Evolutionary conservation across 2,113 vertebrate species (phyloP).

Genomic region (Lota lota): DNA sequence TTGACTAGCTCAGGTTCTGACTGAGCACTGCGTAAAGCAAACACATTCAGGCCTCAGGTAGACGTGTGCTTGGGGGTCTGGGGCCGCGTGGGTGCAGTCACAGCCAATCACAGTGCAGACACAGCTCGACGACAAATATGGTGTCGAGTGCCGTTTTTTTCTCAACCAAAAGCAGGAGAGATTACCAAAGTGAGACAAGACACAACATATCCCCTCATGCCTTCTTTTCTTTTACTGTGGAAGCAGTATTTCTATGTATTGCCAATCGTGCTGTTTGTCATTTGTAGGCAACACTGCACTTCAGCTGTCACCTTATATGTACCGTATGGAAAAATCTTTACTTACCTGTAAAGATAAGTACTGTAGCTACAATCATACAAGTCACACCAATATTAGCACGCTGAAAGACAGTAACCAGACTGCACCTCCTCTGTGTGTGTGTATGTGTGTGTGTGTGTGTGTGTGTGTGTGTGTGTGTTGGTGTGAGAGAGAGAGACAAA

Average conservation of each 20-base stretch:
- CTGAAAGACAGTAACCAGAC: conserved; percentile 19
- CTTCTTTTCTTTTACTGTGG: conserved; percentile 48
- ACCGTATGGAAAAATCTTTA: conserved; percentile 59
- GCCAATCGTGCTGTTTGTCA: conserved; percentile 64
- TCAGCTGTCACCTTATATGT: conserved; percentile 48
- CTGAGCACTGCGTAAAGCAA: conserved; percentile 13
- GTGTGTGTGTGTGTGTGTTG: no score
- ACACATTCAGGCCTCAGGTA: no score
- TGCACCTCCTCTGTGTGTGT: conserved; percentile 5
- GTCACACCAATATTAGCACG: conserved; percentile 38
- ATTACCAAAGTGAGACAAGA: conserved; percentile 46
- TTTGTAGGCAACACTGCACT: conserved; percentile 63
- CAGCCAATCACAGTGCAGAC: no score
- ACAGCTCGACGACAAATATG: no score
- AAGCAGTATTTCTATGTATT: conserved; percentile 66
- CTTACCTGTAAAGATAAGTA: conserved; percentile 56
- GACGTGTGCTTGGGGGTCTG: no score
- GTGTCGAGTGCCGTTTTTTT: no score
- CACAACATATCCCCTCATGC: conserved; percentile 49
- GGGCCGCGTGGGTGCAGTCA: no score
- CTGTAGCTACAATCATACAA: conserved; percentile 51
- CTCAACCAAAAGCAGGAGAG: conserved; percentile 36
- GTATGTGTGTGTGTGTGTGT: no score
- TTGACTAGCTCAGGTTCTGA: conserved; percentile 35
- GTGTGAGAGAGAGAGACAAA: no score